A percentile compares a stretch with the other conserved stretches of the same genome.
Evolutionary conservation across 2,888 invertebrate species (phyloP).

Genomic region (Polyommatus icarus): DNA sequence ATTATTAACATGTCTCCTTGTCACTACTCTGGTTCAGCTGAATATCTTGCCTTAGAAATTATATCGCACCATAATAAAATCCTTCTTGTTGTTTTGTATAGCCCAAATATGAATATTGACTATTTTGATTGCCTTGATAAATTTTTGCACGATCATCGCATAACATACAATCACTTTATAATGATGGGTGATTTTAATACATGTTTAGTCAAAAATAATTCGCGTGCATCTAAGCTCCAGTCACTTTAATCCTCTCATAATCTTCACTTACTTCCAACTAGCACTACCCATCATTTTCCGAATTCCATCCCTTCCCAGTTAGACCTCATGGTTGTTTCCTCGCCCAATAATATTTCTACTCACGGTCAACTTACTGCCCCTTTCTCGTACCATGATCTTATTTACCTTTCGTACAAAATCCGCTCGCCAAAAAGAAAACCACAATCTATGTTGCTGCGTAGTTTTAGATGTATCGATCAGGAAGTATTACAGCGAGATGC

Average conservation of each 20-base stretch:
- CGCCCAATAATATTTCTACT: no score
- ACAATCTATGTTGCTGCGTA: no score
- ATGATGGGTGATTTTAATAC: not conserved
- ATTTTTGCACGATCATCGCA: not conserved
- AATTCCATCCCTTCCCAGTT: not conserved
- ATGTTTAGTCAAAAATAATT: not conserved
- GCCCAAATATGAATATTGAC: not conserved
- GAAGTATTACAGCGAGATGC: no score
- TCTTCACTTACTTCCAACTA: not conserved
- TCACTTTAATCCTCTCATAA: not conserved
- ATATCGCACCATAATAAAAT: not conserved
- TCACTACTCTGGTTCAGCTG: not conserved
- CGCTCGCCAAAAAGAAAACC: no score
- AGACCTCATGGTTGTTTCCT: not conserved
- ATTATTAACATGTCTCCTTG: not conserved
- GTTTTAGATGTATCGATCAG: no score
- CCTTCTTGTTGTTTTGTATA: not conserved
- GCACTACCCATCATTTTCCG: not conserved
- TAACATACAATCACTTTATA: not conserved
- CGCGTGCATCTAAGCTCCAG: not conserved
- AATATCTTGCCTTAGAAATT: not conserved
- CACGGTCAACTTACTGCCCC: no score
- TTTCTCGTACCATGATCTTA: no score
- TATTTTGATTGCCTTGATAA: constrained; percentile 5
- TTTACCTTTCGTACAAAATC: no score